Base-by-base conservation (phyloP, 2,113 vertebrate species). In the Gobio gobio region DNA sequence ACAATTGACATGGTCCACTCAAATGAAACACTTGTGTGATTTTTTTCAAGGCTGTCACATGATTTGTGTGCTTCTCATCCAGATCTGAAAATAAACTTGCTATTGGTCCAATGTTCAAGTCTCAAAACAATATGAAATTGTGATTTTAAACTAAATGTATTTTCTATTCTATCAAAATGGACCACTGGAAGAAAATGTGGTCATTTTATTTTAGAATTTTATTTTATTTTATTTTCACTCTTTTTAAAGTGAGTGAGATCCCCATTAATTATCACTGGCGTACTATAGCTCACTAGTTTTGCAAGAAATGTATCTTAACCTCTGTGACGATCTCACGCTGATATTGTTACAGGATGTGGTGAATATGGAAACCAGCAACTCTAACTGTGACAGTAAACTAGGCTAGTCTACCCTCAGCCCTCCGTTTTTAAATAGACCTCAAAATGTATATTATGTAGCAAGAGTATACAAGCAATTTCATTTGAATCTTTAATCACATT, bases 261-360 rank as follows among this genome's bases (percentile, higher is more conserved):
- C 33, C 64, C 29, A 22, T 10, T 20, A 22, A 66, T 22, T 40
- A 40, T 40, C 33, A 70, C 18, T 70, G 7, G 29, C 66, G 0
- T 10, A 40, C 33, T 14, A 64, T 12, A 66, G 64, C 0, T 33
- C 64, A 36, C 64, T 36, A 10, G 64, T 66, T 66, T 36, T 20
- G 16, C 29, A 18, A 66, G 16, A 36, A 8, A 10, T 4, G 18
- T 40, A 2, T 22, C 1, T 2, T 40, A 10, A 68, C 14, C 5
- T 3, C 14, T 6, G 5, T 13, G 20, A 45, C 4, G 4, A 72
- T 73, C 40, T 24, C 10, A 74, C 0, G 1, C 22, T 6, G 40
- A 47, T n/a, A 24, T 73, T 9, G 13, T 49, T 40, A 49, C 72
- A 74, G 72, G 43, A 74, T 74, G 72, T 49, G 72, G 72, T 49